Percentiles rank a stretch among this genome's conserved stretches.
Evolutionary conservation across 2,888 invertebrate genomes (phyloP).

Genomic region (Oligia fasciuncula): DNA sequence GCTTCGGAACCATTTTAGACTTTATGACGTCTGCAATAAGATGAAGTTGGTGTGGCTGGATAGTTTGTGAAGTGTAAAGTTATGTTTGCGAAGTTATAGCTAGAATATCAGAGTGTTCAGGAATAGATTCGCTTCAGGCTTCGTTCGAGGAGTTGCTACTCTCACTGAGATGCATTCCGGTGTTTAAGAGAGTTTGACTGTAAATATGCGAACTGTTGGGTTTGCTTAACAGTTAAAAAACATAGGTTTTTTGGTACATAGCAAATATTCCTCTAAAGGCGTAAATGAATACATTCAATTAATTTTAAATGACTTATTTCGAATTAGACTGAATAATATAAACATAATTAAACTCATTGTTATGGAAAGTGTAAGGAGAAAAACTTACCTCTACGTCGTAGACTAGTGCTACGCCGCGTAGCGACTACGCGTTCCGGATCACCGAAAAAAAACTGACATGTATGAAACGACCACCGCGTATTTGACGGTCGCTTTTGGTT

Average conservation of each 20-base stretch:
- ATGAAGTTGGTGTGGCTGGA: conserved; percentile 1
- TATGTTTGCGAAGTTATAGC: conserved; percentile 38
- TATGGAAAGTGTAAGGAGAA: not conserved
- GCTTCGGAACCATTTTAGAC: conserved; percentile 26
- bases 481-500: not conserved
- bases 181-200: not conserved
- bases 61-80: conserved; percentile 22
- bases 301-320: not conserved
- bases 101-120: conserved; percentile 50
- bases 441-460: not conserved
- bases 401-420: conserved; percentile 19
- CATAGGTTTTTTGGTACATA: not conserved
- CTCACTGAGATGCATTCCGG: conserved; percentile 16
- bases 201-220: not conserved
- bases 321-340: not conserved
- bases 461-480: not conserved
- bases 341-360: not conserved
- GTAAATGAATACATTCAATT: not conserved
- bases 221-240: not conserved
- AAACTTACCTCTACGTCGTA: conserved; percentile 17
- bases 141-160: conserved; percentile 29
- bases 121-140: conserved; percentile 47
- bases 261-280: not conserved
- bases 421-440: not conserved
- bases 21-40: conserved; percentile 5